Conservation (phyloP, 2,113 vertebrate species). For the Zingel zingel region DNA sequence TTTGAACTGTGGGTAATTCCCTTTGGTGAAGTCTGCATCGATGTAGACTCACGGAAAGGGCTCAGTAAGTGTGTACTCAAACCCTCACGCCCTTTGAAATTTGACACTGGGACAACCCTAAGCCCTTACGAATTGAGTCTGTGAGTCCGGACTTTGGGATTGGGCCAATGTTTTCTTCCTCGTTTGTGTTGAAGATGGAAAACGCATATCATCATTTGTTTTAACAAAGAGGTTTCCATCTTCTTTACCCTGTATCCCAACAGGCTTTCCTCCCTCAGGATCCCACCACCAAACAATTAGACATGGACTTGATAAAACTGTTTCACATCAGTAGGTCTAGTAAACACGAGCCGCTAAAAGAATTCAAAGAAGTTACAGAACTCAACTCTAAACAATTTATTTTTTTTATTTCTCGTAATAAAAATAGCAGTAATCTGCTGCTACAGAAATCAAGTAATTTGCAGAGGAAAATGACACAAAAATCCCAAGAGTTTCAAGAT, state of each 20-base stretch:
- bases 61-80: too few species aligned
- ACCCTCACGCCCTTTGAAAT: too few species aligned
- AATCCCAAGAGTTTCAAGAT: neutral
- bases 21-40: too few species aligned
- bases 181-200: neutral
- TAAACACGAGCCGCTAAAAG: conserved; percentile 27
- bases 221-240: conserved; percentile 14
- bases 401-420: neutral
- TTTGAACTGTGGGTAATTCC: too few species aligned
- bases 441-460: neutral
- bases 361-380: conserved; percentile 20
- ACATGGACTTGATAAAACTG: conserved; percentile 22
- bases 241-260: conserved; percentile 23
- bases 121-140: too few species aligned
- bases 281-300: conserved; percentile 25
- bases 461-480: neutral
- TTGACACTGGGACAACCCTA: too few species aligned
- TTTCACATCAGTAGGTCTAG: neutral
- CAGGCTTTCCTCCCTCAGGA: conserved; percentile 20
- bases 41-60: too few species aligned
- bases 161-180: neutral
- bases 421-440: conserved; percentile 9
- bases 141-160: too few species aligned
- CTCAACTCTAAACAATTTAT: conserved; percentile 11
- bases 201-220: neutral